These are phyloP conservation scores for Atrina japonica DNA, from an alignment of 2,888 invertebrate species.

Conservation along the genomic window DNA sequence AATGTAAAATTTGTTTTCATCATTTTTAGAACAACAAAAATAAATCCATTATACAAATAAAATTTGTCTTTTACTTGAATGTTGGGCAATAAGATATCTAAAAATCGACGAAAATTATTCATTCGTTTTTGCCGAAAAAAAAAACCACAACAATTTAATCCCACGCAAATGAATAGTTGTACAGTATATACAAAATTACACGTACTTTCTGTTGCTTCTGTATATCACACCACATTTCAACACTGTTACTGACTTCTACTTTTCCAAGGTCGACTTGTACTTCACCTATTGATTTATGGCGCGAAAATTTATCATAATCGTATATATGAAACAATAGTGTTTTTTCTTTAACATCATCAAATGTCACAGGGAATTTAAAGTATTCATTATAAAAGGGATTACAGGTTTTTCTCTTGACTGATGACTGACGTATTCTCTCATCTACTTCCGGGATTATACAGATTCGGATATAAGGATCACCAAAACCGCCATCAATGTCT, in stretches of 20 bases:
- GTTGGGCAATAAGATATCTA: too few relatives aligned
- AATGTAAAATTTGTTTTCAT: too few relatives aligned
- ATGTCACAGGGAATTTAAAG: conserved; percentile 95
- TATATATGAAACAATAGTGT: conserved; percentile 86
- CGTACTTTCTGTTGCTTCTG: conserved; percentile 87
- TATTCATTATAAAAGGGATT: conserved; percentile 95
- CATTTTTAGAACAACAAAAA: too few relatives aligned
- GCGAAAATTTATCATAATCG: conserved; percentile 88
- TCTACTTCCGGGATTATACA: conserved; percentile 92
- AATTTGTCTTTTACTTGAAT: too few relatives aligned
- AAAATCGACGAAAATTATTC: too few relatives aligned
- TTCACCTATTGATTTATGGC: conserved; percentile 93
- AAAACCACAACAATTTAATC: too few relatives aligned
- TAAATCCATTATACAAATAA: too few relatives aligned
- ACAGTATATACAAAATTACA: background rate
- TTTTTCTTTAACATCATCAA: conserved; percentile 91
- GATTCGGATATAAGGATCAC: conserved; percentile 93
- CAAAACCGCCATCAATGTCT: conserved; percentile 87
- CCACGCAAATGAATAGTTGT: too few relatives aligned
- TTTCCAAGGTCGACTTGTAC: conserved; percentile 89
- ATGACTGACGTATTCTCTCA: conserved; percentile 90
- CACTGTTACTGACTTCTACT: conserved; percentile 88
- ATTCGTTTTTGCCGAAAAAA: too few relatives aligned
- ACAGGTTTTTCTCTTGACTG: conserved; percentile 90
- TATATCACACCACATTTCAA: conserved; percentile 94